phyloP scores from a whole-genome alignment of 2,888 invertebrate species.

The Drosophila melanosoma region DNA sequence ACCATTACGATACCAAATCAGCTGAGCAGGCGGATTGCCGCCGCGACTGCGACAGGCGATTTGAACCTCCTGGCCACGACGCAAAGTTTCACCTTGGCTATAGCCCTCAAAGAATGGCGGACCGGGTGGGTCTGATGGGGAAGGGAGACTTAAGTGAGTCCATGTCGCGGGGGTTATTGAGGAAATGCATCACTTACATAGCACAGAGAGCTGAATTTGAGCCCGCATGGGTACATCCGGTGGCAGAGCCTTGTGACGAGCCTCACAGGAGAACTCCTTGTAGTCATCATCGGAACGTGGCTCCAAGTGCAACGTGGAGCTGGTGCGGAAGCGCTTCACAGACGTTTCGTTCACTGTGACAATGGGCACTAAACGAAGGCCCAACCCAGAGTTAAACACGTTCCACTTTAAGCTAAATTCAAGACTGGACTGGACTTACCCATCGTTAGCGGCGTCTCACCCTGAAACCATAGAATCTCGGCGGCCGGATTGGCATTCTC shows the following conservation, averaged over 20 bases:
- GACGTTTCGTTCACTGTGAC: constrained; percentile 78
- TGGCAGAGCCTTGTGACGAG: constrained; percentile 82
- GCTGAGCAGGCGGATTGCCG: constrained; percentile 83
- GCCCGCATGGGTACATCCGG: constrained; percentile 84
- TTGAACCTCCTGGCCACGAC: constrained; percentile 82
- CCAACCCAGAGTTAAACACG: constrained; percentile 9
- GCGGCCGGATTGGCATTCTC: constrained; percentile 84
- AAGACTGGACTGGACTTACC: constrained; percentile 51
- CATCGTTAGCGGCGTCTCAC: constrained; percentile 73
- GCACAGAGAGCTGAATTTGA: constrained; percentile 81
- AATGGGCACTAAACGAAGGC: constrained; percentile 63
- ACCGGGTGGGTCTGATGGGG: constrained; percentile 80
- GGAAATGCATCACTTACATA: constrained; percentile 78
- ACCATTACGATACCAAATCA: constrained; percentile 83
- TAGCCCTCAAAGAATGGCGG: constrained; percentile 84
- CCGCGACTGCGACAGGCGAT: constrained; percentile 84
- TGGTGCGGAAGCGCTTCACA: constrained; percentile 80
- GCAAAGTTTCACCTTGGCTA: constrained; percentile 78
- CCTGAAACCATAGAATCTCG: constrained; percentile 82
- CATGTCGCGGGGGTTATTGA: no score
- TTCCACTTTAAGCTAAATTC: background rate
- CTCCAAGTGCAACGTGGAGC: constrained; percentile 74
- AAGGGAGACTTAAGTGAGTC: background rate
- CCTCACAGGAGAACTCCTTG: constrained; percentile 83
- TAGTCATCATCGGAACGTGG: constrained; percentile 83